phyloP scores from a whole-genome alignment of 2,888 invertebrate genomes.

The Belgica antarctica region DNA sequence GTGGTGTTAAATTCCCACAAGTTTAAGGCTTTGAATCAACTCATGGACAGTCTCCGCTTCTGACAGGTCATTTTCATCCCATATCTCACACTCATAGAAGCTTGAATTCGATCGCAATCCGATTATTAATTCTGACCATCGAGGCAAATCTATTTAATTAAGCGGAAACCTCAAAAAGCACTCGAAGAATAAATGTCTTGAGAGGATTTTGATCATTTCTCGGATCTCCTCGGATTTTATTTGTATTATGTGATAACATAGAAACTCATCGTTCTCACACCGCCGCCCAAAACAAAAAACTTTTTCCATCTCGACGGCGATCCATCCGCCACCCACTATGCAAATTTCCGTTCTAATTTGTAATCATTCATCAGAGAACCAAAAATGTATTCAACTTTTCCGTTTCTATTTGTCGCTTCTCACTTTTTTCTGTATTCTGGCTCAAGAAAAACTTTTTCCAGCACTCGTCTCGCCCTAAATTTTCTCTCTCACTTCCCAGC shows the following conservation, averaged over 20 bases:
- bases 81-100: not conserved
- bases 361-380: constrained; percentile 25
- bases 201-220: not conserved
- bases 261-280: not conserved
- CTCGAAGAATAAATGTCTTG: not conserved
- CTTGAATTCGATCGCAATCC: constrained; percentile 13
- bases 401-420: constrained; percentile 18
- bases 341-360: constrained; percentile 28
- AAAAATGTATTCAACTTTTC: constrained; percentile 13
- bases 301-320: too few relatives aligned
- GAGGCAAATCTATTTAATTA: constrained; percentile 36
- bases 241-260: not conserved
- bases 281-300: not conserved
- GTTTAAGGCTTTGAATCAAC: too few relatives aligned
- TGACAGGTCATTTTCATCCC: too few relatives aligned
- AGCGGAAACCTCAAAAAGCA: constrained; percentile 34
- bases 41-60: too few relatives aligned
- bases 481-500: constrained; percentile 5
- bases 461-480: constrained; percentile 15
- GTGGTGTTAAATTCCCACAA: too few relatives aligned
- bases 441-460: not conserved
- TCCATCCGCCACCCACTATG: constrained; percentile 3
- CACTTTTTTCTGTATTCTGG: not conserved
- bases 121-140: constrained; percentile 33
- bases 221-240: not conserved